Evolutionary conservation across 2,113 vertebrate genomes (phyloP), one percentile per base, ranked within the genome.

Genomic region (Pseudorectes ferrugineus): DNA sequence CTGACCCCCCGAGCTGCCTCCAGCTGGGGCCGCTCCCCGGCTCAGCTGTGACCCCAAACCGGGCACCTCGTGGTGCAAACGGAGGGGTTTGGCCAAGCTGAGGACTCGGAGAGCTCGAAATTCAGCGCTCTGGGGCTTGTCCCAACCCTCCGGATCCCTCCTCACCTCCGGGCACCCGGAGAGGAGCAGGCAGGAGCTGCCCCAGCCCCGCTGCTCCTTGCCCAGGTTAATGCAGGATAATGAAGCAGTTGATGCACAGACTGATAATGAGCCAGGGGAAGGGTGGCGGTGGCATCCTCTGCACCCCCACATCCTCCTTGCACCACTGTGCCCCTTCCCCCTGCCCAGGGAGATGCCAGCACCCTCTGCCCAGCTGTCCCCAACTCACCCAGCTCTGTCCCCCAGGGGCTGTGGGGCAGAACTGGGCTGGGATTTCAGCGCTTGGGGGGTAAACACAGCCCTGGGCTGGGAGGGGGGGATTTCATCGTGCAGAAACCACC

Each of bases 91-190:
- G 67, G n/a, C 63, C 29, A 5, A 2, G 2, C 36, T 36, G 35
- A 46, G 28, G 63, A 7, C 14, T 24, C 3, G 4, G 51, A 16
- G 40, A 79, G 22, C 59, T 49, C 31, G 3, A 12, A 52, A 23
- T 13, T 22, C 72, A 16, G 22, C 1, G 45, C 36, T 2, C 45
- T 5, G 8, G 68, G n/a, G 10, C 5, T 85, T 17, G 33, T 5
- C 35, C 43, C 38, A 5, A 9, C 11, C 26, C 51, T 25, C 57
- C 5, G 5, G 35, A 25, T 24, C 48, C 38, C 29, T 54, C 31
- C 35, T 62, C 43, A 1, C 6, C 2, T 1, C 29, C 40, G 15
- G 49, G 6, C 17, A 35, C 3, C 7, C 0, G 0, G 14, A 4
- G 54, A 26, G 70, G 57, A 45, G 74, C 43, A 11, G 13, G 3